A percentile compares a stretch with the other conserved stretches of the same genome.
These are phyloP conservation scores for Natator depressus DNA, from an alignment of 2,113 vertebrate genomes.

Conservation along the genomic window DNA sequence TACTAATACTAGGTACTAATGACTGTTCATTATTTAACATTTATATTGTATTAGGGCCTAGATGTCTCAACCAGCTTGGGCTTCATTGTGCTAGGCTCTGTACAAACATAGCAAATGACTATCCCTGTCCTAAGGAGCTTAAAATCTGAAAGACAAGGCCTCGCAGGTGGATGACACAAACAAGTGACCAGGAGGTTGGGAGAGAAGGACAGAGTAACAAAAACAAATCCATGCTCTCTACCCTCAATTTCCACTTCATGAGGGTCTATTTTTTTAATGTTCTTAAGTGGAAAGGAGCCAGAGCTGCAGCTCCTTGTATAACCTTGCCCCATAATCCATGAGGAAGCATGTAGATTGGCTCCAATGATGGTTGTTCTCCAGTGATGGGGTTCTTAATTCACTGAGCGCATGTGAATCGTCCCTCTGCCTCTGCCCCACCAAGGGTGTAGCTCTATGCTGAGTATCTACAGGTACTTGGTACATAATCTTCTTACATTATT, in stretches of 20 bases:
- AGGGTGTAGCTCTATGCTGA: not conserved
- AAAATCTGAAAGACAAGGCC: slow-evolving; percentile 67
- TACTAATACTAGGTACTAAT: too few relatives aligned
- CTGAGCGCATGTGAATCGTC: not conserved
- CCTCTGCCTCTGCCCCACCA: not conserved
- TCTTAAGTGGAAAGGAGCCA: not conserved
- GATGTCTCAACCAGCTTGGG: slow-evolving; percentile 59
- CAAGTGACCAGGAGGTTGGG: slow-evolving; percentile 8
- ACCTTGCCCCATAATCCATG: not conserved
- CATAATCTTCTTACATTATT: not conserved
- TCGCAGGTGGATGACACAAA: slow-evolving; percentile 66
- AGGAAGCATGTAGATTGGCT: not conserved
- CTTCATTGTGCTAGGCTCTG: slow-evolving; percentile 32
- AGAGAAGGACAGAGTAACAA: slow-evolving; percentile 39
- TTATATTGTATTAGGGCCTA: slow-evolving; percentile 68
- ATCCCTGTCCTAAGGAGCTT: slow-evolving; percentile 57
- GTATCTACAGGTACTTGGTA: not conserved
- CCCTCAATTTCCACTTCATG: slow-evolving; percentile 28
- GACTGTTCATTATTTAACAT: slow-evolving; percentile 52
- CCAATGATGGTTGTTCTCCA: not conserved
- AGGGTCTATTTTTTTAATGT: not conserved
- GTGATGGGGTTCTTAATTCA: not conserved
- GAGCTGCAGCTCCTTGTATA: not conserved
- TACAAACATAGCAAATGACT: slow-evolving; percentile 65
- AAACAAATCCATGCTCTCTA: not conserved